Conservation (phyloP, 2,797 vertebrate genomes). For the Notolepis coatsorum region DNA sequence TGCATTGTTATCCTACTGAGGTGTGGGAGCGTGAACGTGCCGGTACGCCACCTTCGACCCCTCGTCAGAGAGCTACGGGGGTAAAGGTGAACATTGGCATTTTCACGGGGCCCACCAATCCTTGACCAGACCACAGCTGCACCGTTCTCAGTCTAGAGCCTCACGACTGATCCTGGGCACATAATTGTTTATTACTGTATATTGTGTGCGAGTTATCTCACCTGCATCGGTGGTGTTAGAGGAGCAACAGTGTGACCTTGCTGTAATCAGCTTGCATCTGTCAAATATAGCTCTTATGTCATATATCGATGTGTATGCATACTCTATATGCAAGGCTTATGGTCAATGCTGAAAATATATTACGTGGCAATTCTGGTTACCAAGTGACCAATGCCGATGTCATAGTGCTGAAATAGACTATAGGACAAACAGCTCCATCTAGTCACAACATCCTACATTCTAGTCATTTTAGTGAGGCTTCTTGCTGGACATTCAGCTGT, state of each 20-base stretch:
- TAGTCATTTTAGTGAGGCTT: slow-evolving; percentile 22
- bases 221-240: background rate
- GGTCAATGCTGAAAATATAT: background rate
- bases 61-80: background rate
- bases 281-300: background rate
- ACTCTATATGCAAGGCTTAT: background rate
- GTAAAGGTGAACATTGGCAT: slow-evolving; percentile 36
- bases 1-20: slow-evolving; percentile 34
- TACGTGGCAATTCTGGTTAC: too few species aligned
- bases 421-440: background rate
- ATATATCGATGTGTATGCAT: background rate
- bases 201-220: slow-evolving; percentile 1
- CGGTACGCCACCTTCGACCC: slow-evolving; percentile 14
- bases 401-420: background rate
- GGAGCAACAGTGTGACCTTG: background rate
- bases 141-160: slow-evolving; percentile 35
- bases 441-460: background rate
- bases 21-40: slow-evolving; percentile 32
- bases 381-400: background rate
- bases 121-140: slow-evolving; percentile 49
- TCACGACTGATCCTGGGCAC: slow-evolving; percentile 25
- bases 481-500: slow-evolving; percentile 33
- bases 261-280: background rate
- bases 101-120: slow-evolving; percentile 44
- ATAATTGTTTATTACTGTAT: slow-evolving; percentile 22